Evolutionary conservation across 2,113 vertebrate genomes (phyloP), one percentile per base, ranked within the genome.

Genomic region (Pelusios castaneus): DNA sequence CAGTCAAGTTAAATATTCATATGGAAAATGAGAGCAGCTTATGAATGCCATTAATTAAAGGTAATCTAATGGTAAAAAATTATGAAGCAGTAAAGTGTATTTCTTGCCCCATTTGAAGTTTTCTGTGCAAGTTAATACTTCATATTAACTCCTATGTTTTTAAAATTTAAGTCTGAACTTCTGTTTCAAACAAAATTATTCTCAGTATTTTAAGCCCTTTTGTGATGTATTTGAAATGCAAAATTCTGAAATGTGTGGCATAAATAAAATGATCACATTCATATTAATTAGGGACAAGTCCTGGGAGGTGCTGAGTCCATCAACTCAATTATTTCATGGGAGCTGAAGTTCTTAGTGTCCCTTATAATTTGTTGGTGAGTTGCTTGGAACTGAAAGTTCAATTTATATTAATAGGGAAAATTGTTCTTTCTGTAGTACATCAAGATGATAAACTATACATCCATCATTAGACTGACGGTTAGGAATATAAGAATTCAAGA

Each of bases 41-140:
- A 87, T 93, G 90, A 73, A 80, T 94, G 31, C 85, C 70, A 90
- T 94, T 97, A 94, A 91, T 91, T 93, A 81, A 96, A 91, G 88
- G 75, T 93, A 95, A 95, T 95, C 80, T 89, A 92, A 92, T 70
- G 52, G 29, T 73, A 84, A 96, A 93, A 93, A 93, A 87, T 86
- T 90, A 89, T 80, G 73, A 88, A 75, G 82, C 86, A 94, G 49
- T 56, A 88, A 95, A 80, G 58, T 75, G 82, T 92, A 95, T 93
- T 87, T 96, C 70, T 95, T 89, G 78, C 55, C 75, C 38, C 84
- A 51, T 91, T 45, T 90, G 67, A 63, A 84, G 29, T 80, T 94
- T 22, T 17, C 6, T 82, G 51, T 67, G 6, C 58, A 79, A 34
- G 88, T 41, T 60, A 95, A 87, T 67, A 47, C 81, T 94, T 93